A percentile compares a stretch with the other conserved stretches of the same genome.
These are phyloP conservation scores for Clanis bilineata DNA, from an alignment of 2,888 invertebrate species.

Conservation along the genomic window DNA sequence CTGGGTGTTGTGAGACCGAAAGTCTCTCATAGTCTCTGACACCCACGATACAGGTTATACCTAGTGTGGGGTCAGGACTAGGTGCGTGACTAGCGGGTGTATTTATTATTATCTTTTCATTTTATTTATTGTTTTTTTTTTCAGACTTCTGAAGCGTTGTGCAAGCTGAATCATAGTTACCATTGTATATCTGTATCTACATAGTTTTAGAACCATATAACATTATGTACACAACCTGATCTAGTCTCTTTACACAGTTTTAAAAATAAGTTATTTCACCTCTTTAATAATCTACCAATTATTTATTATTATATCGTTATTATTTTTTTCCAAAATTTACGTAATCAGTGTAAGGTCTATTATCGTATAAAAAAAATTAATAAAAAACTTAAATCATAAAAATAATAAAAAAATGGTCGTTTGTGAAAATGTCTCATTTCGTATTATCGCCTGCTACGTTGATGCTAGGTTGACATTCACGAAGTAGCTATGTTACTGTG, in stretches of 20 bases:
- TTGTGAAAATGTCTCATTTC: no score
- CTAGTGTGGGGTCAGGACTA: background rate
- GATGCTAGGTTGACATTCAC: no score
- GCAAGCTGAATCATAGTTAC: conserved; percentile 15
- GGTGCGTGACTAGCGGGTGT: no score
- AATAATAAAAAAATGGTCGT: no score
- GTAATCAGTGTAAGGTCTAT: no score
- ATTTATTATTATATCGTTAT: background rate
- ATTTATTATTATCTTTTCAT: no score
- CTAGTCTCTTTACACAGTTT: conserved; percentile 81
- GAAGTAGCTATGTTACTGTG: no score
- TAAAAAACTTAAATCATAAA: background rate
- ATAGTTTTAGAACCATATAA: background rate
- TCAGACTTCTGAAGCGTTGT: conserved; percentile 63
- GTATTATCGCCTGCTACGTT: no score
- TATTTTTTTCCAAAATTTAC: background rate
- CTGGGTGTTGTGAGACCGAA: background rate
- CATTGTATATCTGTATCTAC: conserved; percentile 13
- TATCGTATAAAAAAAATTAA: background rate
- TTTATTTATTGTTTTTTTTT: conserved; percentile 41
- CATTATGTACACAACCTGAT: conserved; percentile 58
- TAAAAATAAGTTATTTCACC: conserved; percentile 41
- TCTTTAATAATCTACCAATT: conserved; percentile 1
- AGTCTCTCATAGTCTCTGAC: background rate
- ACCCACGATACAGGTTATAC: background rate